Conservation (phyloP, 2,113 vertebrate species). For the Caretta caretta region DNA sequence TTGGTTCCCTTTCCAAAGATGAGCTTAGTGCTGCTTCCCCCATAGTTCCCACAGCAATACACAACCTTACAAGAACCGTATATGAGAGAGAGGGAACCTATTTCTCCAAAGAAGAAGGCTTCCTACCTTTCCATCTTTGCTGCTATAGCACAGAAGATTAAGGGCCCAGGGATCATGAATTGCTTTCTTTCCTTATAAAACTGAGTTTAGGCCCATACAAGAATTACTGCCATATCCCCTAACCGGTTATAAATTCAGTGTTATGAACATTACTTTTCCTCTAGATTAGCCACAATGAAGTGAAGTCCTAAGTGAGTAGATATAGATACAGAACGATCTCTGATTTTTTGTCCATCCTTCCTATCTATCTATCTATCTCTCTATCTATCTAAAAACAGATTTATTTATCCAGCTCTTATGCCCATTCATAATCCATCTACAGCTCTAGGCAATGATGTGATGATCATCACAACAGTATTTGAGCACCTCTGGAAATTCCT, state of each 20-base stretch:
- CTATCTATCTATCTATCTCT: too few relatives aligned
- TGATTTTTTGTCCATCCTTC: too few relatives aligned
- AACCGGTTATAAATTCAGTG: not conserved
- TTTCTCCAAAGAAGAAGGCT: not conserved
- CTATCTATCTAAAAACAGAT: too few relatives aligned
- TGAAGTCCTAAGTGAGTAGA: too few relatives aligned
- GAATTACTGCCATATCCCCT: not conserved
- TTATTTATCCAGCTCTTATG: not conserved
- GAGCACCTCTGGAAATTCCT: not conserved
- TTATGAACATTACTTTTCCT: not conserved
- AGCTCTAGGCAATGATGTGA: not conserved
- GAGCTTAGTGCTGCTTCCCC: not conserved
- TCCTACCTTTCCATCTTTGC: not conserved
- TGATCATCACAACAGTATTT: not conserved
- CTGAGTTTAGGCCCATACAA: not conserved
- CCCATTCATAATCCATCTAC: not conserved
- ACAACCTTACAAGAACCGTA: not conserved
- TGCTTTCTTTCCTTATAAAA: not conserved
- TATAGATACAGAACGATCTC: too few relatives aligned
- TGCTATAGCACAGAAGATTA: not conserved
- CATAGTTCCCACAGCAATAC: not conserved
- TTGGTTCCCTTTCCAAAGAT: slow-evolving; percentile 46
- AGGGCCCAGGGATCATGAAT: not conserved
- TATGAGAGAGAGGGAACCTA: not conserved
- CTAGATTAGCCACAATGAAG: too few relatives aligned